Conservation (phyloP, 2,797 vertebrate species). For the Channallabes apus region DNA sequence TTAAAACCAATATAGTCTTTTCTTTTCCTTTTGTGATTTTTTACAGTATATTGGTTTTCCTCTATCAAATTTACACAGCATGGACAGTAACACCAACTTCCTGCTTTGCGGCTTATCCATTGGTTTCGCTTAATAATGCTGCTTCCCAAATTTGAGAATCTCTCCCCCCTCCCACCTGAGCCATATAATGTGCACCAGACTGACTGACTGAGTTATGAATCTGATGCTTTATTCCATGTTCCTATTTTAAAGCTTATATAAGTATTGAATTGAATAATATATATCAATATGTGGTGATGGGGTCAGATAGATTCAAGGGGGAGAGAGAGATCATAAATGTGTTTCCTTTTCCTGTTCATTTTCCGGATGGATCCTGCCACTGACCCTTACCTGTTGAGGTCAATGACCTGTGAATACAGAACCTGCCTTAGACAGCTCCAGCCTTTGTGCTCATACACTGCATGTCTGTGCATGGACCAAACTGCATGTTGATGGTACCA, state of each 20-base stretch:
- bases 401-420: constrained; percentile 45
- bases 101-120: constrained; percentile 61
- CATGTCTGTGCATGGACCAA: constrained; percentile 48
- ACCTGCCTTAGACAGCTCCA: constrained; percentile 24
- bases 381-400: constrained; percentile 56
- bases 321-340: constrained; percentile 46
- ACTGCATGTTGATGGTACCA: constrained; percentile 55
- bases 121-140: constrained; percentile 67
- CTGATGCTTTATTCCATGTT: constrained; percentile 12
- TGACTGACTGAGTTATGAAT: constrained; percentile 51
- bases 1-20: not conserved
- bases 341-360: constrained; percentile 49
- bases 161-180: constrained; percentile 64
- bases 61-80: constrained; percentile 37
- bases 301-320: constrained; percentile 50
- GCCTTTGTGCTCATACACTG: constrained; percentile 40
- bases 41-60: constrained; percentile 26
- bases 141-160: constrained; percentile 45
- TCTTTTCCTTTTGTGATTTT: not conserved
- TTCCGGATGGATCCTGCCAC: constrained; percentile 47
- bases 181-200: constrained; percentile 73
- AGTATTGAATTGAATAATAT: not conserved
- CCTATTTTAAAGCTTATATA: not conserved
- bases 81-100: constrained; percentile 62
- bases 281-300: not conserved